A percentile compares a stretch with the other conserved stretches of the same genome.
Conservation (phyloP, 2,113 vertebrate genomes). For the human region GRCh38 chr6:93538501-93539000, state of each 20-base stretch:
- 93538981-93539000: neutral
- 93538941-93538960: neutral
- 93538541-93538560: neutral
- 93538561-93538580: neutral
- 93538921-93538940: neutral
- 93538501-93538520: neutral
- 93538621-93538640: neutral
- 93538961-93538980: neutral
- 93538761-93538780: neutral
- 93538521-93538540: neutral
- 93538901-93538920: conserved; percentile 35
- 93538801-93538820: conserved; percentile 23
- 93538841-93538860: conserved; percentile 15
- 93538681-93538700: neutral
- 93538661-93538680: neutral
- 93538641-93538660: neutral
- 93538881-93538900: neutral
- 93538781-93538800: neutral
- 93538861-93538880: neutral
- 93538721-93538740: neutral
- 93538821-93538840: neutral
- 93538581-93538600: neutral
- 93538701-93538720: neutral
- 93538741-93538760: neutral
- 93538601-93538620: neutral